A percentile compares a stretch with the other conserved stretches of the same genome.
These are phyloP conservation scores for Orientallactaga bullata DNA, from an alignment of 2,113 vertebrate species.

Conservation along the genomic window DNA sequence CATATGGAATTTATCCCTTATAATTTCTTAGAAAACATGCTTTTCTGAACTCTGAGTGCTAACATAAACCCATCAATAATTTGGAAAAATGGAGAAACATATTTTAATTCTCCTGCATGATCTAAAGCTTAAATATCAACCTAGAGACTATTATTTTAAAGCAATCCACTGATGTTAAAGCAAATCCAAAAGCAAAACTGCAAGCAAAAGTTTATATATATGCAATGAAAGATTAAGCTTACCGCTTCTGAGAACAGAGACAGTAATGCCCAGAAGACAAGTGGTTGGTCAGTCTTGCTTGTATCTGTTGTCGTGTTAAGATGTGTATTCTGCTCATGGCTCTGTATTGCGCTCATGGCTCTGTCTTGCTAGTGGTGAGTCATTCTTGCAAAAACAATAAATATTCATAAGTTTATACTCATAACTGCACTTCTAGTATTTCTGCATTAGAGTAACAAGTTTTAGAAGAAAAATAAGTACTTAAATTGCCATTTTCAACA, in stretches of 20 bases:
- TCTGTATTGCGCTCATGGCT: not conserved
- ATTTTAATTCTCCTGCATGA: not conserved
- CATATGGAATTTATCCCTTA: not conserved
- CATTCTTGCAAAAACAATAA: slow-evolving; percentile 41
- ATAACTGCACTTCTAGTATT: slow-evolving; percentile 1
- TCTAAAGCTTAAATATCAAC: not conserved
- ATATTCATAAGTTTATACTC: not conserved
- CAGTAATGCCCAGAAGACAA: not conserved
- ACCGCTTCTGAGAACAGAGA: not conserved
- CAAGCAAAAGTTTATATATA: not conserved
- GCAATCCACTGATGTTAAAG: not conserved
- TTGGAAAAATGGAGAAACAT: not conserved
- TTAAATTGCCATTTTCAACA: slow-evolving; percentile 19
- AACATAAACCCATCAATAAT: not conserved
- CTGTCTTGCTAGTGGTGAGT: not conserved
- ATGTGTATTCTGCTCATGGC: not conserved
- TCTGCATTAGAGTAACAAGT: slow-evolving; percentile 40
- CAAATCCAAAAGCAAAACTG: not conserved
- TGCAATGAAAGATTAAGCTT: not conserved
- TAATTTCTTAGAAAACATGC: not conserved
- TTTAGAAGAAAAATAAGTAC: slow-evolving; percentile 46
- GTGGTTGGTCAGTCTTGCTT: not conserved
- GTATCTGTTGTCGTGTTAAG: not conserved
- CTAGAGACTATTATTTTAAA: not conserved
- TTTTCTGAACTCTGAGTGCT: slow-evolving; percentile 32